A percentile compares a stretch with the other conserved stretches of the same genome.
Evolutionary conservation across 2,888 invertebrate genomes (phyloP).

Genomic region (Dryocosmus kuriphilus): DNA sequence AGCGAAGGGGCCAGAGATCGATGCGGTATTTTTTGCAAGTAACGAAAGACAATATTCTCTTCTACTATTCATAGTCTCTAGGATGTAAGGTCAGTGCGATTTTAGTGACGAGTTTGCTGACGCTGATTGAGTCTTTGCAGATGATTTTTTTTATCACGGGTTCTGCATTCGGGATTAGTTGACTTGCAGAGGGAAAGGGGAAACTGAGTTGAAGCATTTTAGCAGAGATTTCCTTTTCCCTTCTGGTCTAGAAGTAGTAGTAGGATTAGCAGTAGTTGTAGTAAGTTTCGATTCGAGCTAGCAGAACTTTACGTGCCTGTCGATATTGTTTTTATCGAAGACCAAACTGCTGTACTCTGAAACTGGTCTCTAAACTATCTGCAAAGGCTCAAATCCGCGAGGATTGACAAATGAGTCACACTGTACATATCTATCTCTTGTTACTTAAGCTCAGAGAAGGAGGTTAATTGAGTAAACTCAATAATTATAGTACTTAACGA

Average conservation of each 20-base stretch:
- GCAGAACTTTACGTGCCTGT: conserved; percentile 54
- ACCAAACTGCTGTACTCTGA: conserved; percentile 29
- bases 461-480: conserved; percentile 55
- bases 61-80: conserved; percentile 50
- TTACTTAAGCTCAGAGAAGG: conserved; percentile 56
- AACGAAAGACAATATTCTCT: conserved; percentile 75
- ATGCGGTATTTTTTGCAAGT: conserved; percentile 66
- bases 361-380: too few species aligned
- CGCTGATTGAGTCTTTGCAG: background rate
- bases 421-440: conserved; percentile 61
- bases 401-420: conserved; percentile 50
- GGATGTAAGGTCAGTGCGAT: conserved; percentile 53
- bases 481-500: conserved; percentile 53
- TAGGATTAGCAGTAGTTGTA: conserved; percentile 6
- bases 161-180: background rate
- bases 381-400: conserved; percentile 33
- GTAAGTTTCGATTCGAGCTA: conserved; percentile 1
- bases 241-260: background rate
- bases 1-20: conserved; percentile 34
- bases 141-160: background rate
- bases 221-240: background rate
- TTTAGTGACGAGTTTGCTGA: conserved; percentile 29
- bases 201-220: background rate
- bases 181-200: background rate
- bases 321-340: conserved; percentile 46